phyloP scores from a whole-genome alignment of 2,888 invertebrate genomes.

The Dichetophora obliterata region DNA sequence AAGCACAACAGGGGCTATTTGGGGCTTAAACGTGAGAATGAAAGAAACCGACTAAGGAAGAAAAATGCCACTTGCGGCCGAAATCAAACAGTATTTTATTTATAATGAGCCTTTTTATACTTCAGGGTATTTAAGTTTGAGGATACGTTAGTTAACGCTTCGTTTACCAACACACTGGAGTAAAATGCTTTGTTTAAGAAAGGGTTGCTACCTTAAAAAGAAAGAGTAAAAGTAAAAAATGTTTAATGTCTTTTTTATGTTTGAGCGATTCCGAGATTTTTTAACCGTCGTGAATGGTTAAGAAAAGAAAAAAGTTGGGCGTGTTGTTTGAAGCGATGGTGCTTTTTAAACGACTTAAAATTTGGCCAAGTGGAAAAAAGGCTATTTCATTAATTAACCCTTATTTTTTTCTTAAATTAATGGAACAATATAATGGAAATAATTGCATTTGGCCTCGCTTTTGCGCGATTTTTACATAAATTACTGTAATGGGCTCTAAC shows the following conservation, averaged over 20 bases:
- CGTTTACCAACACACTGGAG: slow-evolving; percentile 27
- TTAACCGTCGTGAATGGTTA: slow-evolving; percentile 41
- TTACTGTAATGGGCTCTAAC: slow-evolving; percentile 44
- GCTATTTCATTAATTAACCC: slow-evolving; percentile 55
- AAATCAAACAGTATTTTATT: slow-evolving; percentile 12
- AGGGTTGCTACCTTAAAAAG: slow-evolving; percentile 23
- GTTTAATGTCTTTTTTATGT: slow-evolving; percentile 54
- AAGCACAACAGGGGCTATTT: neutral
- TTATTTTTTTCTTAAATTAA: slow-evolving; percentile 53
- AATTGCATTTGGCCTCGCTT: slow-evolving; percentile 48
- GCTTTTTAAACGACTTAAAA: slow-evolving; percentile 41
- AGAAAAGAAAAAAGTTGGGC: neutral
- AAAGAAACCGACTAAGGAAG: neutral
- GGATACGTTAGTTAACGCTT: slow-evolving; percentile 46
- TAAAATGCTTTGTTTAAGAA: neutral
- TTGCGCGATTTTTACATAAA: slow-evolving; percentile 17
- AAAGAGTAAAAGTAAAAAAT: slow-evolving; percentile 40
- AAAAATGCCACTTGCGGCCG: slow-evolving; percentile 9
- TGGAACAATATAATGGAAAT: slow-evolving; percentile 53
- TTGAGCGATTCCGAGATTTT: slow-evolving; percentile 49
- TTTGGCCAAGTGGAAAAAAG: slow-evolving; percentile 49
- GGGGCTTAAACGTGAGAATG: neutral
- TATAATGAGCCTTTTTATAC: slow-evolving; percentile 24
- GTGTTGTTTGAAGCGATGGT: neutral
- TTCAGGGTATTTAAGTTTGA: slow-evolving; percentile 47